Conservation (phyloP, 2,797 vertebrate genomes). For the Morelia viridis region DNA sequence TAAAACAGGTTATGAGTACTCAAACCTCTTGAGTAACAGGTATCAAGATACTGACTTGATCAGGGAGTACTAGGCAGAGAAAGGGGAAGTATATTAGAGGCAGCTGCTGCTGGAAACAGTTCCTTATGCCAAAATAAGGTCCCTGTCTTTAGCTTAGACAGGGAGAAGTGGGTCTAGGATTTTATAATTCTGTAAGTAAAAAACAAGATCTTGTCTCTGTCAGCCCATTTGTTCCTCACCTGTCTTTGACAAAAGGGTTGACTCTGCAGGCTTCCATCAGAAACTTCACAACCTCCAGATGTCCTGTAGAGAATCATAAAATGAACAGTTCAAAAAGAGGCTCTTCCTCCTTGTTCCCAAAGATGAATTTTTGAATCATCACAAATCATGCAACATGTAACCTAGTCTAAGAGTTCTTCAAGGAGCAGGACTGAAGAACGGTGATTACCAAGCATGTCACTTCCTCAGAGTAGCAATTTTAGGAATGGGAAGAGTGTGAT, state of each 20-base stretch:
- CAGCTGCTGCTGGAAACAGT: not conserved
- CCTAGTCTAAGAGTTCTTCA: not conserved
- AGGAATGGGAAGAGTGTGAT: not conserved
- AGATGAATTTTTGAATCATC: not conserved
- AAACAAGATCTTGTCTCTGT: not conserved
- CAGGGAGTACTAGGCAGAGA: not conserved
- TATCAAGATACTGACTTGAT: not conserved
- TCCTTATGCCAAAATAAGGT: not conserved
- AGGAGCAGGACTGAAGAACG: not conserved
- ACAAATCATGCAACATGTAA: not conserved
- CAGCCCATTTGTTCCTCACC: constrained; percentile 67
- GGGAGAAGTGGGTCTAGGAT: not conserved
- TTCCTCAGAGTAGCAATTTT: not conserved
- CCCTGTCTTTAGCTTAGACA: not conserved
- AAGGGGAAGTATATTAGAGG: not conserved
- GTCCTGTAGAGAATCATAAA: constrained; percentile 73
- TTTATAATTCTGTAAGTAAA: not conserved
- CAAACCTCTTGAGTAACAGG: not conserved
- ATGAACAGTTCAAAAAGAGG: not conserved
- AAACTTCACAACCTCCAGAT: constrained; percentile 82
- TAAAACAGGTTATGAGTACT: not conserved
- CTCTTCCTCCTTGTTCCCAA: not conserved
- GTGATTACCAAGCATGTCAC: not conserved
- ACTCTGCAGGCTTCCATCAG: constrained; percentile 83
- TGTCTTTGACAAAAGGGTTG: constrained; percentile 83